These are phyloP conservation scores for Ambastaia sidthimunki DNA, from an alignment of 2,797 vertebrate species.

Conservation along the genomic window DNA sequence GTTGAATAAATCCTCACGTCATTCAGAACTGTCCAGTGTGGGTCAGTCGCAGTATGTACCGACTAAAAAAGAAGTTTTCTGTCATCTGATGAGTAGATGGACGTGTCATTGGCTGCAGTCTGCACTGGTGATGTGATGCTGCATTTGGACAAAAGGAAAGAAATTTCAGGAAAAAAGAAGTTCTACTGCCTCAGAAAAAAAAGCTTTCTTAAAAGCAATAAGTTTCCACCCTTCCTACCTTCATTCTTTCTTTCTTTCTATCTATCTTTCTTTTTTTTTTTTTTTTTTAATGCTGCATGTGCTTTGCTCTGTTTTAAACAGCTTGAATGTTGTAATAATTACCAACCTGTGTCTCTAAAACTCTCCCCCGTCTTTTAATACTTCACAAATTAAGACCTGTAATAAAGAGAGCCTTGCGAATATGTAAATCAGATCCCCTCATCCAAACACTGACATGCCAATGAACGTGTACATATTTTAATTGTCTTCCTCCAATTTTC, in stretches of 20 bases:
- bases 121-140: conserved; percentile 14
- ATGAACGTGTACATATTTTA: conserved; percentile 42
- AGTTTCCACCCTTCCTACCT: not conserved
- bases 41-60: not conserved
- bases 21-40: conserved; percentile 6
- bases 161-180: not conserved
- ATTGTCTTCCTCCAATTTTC: conserved; percentile 26
- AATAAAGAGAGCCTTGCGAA: conserved; percentile 27
- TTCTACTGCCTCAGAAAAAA: conserved; percentile 28
- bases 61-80: not conserved
- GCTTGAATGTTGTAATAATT: not conserved
- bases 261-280: not conserved
- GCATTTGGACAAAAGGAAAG: not conserved
- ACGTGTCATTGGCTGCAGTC: not conserved
- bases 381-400: conserved; percentile 6
- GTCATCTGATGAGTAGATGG: not conserved
- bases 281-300: not conserved
- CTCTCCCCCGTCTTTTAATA: conserved; percentile 9
- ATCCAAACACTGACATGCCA: conserved; percentile 32
- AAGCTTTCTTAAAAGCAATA: not conserved
- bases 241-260: not conserved
- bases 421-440: conserved; percentile 28
- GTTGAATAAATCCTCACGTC: conserved; percentile 6
- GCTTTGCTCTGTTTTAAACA: not conserved
- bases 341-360: not conserved